Evolutionary conservation across 1,140 invertebrate species (phyloP), one percentile per base, ranked within the genome.

Genomic region (Caenorhabditis briggsae): DNA sequence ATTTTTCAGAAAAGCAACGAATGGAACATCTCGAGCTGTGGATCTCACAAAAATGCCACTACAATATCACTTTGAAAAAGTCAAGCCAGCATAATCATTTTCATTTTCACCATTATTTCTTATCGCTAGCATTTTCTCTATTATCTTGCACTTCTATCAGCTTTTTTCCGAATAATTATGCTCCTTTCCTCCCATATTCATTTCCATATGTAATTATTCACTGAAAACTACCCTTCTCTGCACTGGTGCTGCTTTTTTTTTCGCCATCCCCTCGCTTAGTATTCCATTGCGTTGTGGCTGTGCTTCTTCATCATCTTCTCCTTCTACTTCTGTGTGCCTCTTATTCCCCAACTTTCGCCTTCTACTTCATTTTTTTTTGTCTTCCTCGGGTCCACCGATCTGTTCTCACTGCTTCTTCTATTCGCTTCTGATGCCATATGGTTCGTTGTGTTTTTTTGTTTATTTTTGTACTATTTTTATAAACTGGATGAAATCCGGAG

Each of bases 31-130:
- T 0, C 53, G 55, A 59, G 82, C 65, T 8, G 86, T 82, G 23
- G 18, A 53, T 46, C 64, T 84, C 18, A 20, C 23, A 14, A 65
- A 50, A 2, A 23, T 70, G 14, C 23, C 25, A 0, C 53, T 20
- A 14, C 90, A 92, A 61, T 92, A 65, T 78, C 91, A 91, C 55
- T 92, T 88, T 85, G 91, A 92, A 59, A 92, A 92, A 84, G 92
- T 92, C 82, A 90, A 88, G 64, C 88, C 88, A 48, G 2, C 46
- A 25, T 87, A 65, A 82, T 25, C 56, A 58, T 58, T n/a, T 58
- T 8, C n/a, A 58, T 58, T n/a, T n/a, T n/a, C 2, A 58, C 25
- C 11, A 23, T 25, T 33, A 33, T 83, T 33, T 55, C 50, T 14
- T 2, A 55, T 56, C 16, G 25, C n/a, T 61, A 12, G 23, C 33